Conservation (phyloP, 1,140 invertebrate genomes). For the Ceratina australensis region DNA sequence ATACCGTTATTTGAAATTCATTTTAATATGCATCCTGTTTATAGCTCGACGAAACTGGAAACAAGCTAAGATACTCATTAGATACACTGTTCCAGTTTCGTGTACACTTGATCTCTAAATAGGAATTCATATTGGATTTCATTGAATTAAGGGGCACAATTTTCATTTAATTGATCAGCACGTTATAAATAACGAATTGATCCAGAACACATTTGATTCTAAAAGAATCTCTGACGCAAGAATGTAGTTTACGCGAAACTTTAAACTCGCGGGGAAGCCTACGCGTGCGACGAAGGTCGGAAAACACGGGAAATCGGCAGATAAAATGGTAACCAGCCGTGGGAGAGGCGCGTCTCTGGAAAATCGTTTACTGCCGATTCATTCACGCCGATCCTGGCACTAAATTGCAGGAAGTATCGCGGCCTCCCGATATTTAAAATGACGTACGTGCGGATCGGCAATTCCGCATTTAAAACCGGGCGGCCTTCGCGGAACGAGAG, state of each 20-base stretch:
- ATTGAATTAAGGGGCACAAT: too few relatives aligned
- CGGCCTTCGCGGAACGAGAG: conserved; percentile 52
- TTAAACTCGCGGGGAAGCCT: not conserved
- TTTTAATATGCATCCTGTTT: not conserved
- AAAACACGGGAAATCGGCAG: not conserved
- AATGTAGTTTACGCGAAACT: not conserved
- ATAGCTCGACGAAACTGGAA: too few relatives aligned
- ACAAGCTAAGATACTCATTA: not conserved
- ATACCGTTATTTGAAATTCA: too few relatives aligned
- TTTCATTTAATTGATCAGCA: too few relatives aligned
- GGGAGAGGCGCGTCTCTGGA: not conserved
- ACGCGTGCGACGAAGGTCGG: not conserved
- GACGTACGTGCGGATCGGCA: conserved; percentile 35
- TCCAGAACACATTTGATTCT: too few relatives aligned
- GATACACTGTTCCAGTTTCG: not conserved
- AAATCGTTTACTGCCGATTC: not conserved
- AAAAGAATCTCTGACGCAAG: not conserved
- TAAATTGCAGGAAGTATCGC: conserved; percentile 45
- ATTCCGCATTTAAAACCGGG: conserved; percentile 62
- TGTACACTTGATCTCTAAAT: too few relatives aligned
- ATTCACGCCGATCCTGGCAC: not conserved
- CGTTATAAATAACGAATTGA: not conserved
- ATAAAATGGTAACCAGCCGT: not conserved
- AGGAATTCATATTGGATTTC: too few relatives aligned
- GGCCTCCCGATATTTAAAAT: conserved; percentile 41